Evolutionary conservation across 1,140 invertebrate species (phyloP).

Genomic region (Onthophagus taurus): DNA sequence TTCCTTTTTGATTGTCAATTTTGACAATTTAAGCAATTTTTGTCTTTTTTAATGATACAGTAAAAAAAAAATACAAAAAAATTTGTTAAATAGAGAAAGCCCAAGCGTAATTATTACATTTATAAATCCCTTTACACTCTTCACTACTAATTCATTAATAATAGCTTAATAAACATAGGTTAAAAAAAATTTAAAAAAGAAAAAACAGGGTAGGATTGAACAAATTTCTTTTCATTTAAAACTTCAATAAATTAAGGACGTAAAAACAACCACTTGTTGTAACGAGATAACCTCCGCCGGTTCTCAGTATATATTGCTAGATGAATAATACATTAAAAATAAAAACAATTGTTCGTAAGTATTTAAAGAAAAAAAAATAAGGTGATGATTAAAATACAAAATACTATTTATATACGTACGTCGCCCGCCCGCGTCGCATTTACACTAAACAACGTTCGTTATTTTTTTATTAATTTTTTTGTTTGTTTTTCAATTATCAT

Average conservation of each 20-base stretch:
- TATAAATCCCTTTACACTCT: slow-evolving; percentile 12
- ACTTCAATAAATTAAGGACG: slow-evolving; percentile 12
- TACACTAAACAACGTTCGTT: slow-evolving; percentile 16
- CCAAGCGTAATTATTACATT: background rate
- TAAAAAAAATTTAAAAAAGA: too few species aligned
- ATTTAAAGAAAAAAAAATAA: slow-evolving; percentile 12
- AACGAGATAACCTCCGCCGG: slow-evolving; percentile 8
- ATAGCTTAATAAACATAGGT: too few species aligned
- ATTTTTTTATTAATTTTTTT: too few species aligned
- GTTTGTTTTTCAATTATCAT: too few species aligned
- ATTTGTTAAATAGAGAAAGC: too few species aligned
- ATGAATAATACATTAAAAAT: slow-evolving; percentile 22
- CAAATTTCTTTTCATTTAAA: background rate
- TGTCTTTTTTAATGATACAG: too few species aligned
- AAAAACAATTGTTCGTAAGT: slow-evolving; percentile 13
- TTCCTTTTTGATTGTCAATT: background rate
- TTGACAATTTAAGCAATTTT: background rate
- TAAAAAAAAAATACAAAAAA: too few species aligned
- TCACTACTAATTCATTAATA: too few species aligned
- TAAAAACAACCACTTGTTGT: slow-evolving; percentile 9
- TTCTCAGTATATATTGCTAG: slow-evolving; percentile 26
- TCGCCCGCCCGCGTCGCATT: slow-evolving; percentile 24
- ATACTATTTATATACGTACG: slow-evolving; percentile 27
- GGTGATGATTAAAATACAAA: slow-evolving; percentile 30
- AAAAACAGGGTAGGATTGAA: too few species aligned